These are phyloP conservation scores for Euleptes europaea DNA, from an alignment of 2,113 vertebrate species.

Conservation along the genomic window DNA sequence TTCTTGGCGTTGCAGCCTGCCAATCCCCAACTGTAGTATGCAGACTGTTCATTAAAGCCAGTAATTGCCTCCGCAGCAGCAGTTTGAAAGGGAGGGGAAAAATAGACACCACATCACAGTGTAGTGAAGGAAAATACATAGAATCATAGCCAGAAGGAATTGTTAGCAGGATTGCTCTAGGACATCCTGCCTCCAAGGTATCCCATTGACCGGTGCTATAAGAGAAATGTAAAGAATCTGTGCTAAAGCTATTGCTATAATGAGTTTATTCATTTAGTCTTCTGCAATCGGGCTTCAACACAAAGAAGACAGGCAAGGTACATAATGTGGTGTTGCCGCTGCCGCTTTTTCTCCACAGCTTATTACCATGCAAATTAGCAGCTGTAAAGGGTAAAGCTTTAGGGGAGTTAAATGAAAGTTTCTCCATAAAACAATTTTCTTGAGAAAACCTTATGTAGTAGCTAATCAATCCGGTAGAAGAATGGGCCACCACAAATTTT, in stretches of 20 bases:
- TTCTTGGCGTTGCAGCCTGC: background rate
- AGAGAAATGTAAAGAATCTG: background rate
- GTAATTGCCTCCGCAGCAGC: background rate
- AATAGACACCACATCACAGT: background rate
- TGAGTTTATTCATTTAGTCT: conserved; percentile 8
- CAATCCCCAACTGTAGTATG: background rate
- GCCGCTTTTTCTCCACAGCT: background rate
- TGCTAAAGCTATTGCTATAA: background rate
- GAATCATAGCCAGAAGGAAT: background rate
- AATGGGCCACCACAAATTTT: conserved; percentile 4
- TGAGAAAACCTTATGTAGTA: background rate
- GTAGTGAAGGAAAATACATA: background rate
- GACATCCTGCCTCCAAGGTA: background rate
- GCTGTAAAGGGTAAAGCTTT: conserved; percentile 9
- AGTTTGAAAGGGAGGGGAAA: background rate
- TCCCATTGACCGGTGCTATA: background rate
- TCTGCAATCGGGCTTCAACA: background rate
- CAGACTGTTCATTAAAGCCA: background rate
- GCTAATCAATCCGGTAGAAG: conserved; percentile 5
- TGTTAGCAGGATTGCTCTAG: background rate
- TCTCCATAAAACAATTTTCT: conserved; percentile 8
- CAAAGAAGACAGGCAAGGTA: background rate
- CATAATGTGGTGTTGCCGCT: background rate
- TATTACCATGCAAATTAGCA: conserved; percentile 32
- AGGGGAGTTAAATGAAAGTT: conserved; percentile 6